Evolutionary conservation across 2,113 vertebrate genomes (phyloP).

Genomic region (Notarius lentiginosus): DNA sequence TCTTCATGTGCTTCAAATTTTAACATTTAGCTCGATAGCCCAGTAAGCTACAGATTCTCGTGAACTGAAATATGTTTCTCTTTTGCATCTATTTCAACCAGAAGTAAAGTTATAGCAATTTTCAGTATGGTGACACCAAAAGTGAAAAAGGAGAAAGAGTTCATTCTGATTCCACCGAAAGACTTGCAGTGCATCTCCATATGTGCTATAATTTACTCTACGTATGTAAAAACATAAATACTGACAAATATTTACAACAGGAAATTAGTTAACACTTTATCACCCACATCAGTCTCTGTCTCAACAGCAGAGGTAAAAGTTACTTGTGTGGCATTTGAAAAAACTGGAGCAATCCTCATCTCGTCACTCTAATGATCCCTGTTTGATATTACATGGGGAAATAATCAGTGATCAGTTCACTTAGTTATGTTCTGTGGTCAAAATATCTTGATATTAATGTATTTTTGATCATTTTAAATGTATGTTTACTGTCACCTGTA

Average conservation of each 20-base stretch:
- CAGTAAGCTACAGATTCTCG: background rate
- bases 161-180: background rate
- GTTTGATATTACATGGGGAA: background rate
- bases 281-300: background rate
- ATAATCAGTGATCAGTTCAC: background rate
- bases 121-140: too few species aligned
- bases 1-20: background rate
- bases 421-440: background rate
- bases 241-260: background rate
- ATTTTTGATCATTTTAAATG: background rate
- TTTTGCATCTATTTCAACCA: background rate
- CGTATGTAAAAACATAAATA: conserved; percentile 2
- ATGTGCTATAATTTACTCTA: background rate
- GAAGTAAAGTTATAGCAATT: too few species aligned
- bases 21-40: background rate
- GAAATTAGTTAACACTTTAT: background rate
- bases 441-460: background rate
- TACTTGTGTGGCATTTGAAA: background rate
- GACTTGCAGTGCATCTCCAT: background rate
- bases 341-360: background rate
- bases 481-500: background rate
- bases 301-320: background rate
- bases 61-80: background rate
- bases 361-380: background rate
- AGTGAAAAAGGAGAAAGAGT: background rate